phyloP scores from a whole-genome alignment of 2,113 vertebrate genomes.

The Percopsis transmontana region DNA sequence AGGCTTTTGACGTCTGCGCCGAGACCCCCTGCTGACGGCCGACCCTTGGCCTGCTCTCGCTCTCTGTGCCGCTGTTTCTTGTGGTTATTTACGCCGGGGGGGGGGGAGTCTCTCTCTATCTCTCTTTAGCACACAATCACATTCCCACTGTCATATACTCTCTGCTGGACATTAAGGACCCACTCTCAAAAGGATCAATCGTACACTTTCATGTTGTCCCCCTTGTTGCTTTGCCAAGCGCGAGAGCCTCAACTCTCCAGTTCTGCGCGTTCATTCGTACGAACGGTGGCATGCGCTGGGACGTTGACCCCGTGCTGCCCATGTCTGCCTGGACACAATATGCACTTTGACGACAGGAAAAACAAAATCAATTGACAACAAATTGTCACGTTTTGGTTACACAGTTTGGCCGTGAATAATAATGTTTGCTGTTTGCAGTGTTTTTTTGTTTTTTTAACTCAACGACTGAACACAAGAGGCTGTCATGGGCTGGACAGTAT shows the following conservation, averaged over 20 bases:
- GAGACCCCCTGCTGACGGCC: conserved; percentile 49
- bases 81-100: conserved; percentile 38
- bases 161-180: conserved; percentile 49
- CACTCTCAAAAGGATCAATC: conserved; percentile 32
- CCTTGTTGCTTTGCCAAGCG: conserved; percentile 27
- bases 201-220: conserved; percentile 32
- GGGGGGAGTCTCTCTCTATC: not conserved
- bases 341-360: conserved; percentile 58
- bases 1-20: conserved; percentile 51
- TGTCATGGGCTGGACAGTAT: conserved; percentile 37
- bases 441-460: conserved; percentile 6
- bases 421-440: conserved; percentile 55
- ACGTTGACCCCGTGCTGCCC: conserved; percentile 20
- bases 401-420: conserved; percentile 41
- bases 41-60: conserved; percentile 36
- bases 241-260: conserved; percentile 11
- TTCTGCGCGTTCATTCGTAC: not conserved
- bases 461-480: conserved; percentile 1
- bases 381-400: conserved; percentile 14
- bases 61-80: conserved; percentile 59
- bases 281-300: conserved; percentile 41
- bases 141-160: conserved; percentile 2
- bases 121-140: conserved; percentile 2
- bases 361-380: not conserved
- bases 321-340: conserved; percentile 35